These are phyloP conservation scores for Paratrypauchen microcephalus DNA, from an alignment of 2,797 vertebrate genomes.

Conservation along the genomic window DNA sequence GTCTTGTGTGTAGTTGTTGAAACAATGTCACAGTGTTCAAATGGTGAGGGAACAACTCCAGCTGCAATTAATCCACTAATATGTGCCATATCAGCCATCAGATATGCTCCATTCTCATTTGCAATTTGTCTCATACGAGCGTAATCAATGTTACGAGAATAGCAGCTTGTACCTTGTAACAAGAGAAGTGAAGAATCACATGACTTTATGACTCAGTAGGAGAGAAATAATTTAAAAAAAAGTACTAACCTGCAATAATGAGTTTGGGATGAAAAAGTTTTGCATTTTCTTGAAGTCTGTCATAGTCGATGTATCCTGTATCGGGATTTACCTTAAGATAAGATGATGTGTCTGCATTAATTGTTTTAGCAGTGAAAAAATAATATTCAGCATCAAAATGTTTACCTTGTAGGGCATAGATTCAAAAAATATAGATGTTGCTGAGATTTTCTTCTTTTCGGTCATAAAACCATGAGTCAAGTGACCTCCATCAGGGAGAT, in stretches of 20 bases:
- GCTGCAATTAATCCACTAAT: constrained; percentile 94
- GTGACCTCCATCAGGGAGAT: constrained; percentile 95
- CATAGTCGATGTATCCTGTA: constrained; percentile 92
- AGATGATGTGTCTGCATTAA: background rate
- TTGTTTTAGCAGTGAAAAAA: background rate
- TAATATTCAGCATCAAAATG: background rate
- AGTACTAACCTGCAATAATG: constrained; percentile 87
- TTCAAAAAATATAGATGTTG: constrained; percentile 96
- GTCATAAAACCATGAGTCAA: constrained; percentile 99
- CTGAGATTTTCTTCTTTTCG: constrained; percentile 96
- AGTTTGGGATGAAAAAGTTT: constrained; percentile 91
- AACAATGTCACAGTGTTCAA: constrained; percentile 89
- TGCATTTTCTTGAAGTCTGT: constrained; percentile 88
- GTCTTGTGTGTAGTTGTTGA: constrained; percentile 98
- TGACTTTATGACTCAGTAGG: background rate
- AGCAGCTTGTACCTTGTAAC: constrained; percentile 88
- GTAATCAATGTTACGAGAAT: constrained; percentile 94
- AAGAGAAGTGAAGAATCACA: background rate
- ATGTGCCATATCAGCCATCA: constrained; percentile 97
- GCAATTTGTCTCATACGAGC: constrained; percentile 86
- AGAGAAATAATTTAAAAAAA: background rate
- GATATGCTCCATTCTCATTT: constrained; percentile 82
- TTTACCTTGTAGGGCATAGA: constrained; percentile 99
- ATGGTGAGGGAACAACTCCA: constrained; percentile 89
- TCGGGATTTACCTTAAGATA: constrained; percentile 85